Conservation (phyloP, 2,888 invertebrate genomes). For the Gasteruption jaculator region DNA sequence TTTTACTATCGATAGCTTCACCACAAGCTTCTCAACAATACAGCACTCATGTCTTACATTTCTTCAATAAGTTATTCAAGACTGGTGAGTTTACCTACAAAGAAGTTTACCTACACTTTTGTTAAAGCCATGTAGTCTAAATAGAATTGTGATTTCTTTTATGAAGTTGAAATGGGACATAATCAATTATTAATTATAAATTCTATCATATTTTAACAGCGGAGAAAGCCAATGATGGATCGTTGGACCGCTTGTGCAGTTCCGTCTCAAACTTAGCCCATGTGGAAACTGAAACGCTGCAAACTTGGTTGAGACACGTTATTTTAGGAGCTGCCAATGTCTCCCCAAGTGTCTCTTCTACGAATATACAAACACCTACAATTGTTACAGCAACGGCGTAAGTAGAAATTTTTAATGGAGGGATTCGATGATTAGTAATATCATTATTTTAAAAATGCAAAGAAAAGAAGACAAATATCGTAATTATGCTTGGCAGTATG, state of each 20-base stretch:
- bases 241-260: slow-evolving; percentile 64
- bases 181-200: slow-evolving; percentile 1
- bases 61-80: slow-evolving; percentile 71
- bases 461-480: not conserved
- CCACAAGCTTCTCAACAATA: slow-evolving; percentile 68
- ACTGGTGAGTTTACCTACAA: slow-evolving; percentile 57
- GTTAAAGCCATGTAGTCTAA: no score
- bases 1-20: slow-evolving; percentile 76
- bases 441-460: not conserved
- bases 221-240: slow-evolving; percentile 53
- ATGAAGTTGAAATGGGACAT: not conserved
- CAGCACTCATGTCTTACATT: slow-evolving; percentile 73
- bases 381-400: slow-evolving; percentile 50
- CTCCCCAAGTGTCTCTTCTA: slow-evolving; percentile 51
- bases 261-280: slow-evolving; percentile 64
- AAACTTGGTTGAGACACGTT: slow-evolving; percentile 64
- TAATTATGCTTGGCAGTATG: slow-evolving; percentile 8
- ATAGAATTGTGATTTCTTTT: no score
- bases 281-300: slow-evolving; percentile 62
- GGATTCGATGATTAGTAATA: no score
- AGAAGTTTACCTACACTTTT: not conserved
- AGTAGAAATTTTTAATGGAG: slow-evolving; percentile 1
- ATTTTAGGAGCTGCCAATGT: slow-evolving; percentile 58
- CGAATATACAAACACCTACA: slow-evolving; percentile 56
- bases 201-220: slow-evolving; percentile 23